Percentiles rank a stretch among this genome's conserved stretches.
These are phyloP conservation scores for Manis pentadactyla DNA, from an alignment of 2,797 vertebrate species.

Conservation along the genomic window DNA sequence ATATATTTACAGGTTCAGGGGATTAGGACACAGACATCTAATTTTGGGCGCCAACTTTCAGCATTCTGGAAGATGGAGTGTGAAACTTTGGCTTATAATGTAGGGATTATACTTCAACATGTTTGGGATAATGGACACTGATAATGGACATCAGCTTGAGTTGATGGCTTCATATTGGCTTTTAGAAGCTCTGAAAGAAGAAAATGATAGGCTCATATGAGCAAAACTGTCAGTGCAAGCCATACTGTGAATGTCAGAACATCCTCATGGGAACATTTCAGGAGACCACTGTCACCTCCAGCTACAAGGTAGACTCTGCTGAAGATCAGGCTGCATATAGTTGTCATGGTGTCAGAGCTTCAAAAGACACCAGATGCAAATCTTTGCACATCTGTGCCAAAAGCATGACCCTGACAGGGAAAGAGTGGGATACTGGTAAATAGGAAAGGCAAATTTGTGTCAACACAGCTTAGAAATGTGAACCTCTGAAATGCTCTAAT, in stretches of 20 bases:
- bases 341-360: not conserved
- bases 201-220: not conserved
- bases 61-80: not conserved
- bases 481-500: not conserved
- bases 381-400: not conserved
- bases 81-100: not conserved
- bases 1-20: not conserved
- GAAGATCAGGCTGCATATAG: not conserved
- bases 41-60: not conserved
- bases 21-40: not conserved
- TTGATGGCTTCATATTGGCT: not conserved
- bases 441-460: not conserved
- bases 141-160: not conserved
- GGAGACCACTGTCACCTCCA: not conserved
- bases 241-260: not conserved
- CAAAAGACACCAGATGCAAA: not conserved
- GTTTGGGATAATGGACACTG: not conserved
- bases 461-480: not conserved
- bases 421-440: not conserved
- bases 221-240: not conserved
- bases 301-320: not conserved
- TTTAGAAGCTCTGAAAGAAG: not conserved
- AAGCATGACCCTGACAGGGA: not conserved
- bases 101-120: not conserved
- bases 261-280: not conserved